Conservation (phyloP, 2,113 vertebrate species). For the Promerops cafer region DNA sequence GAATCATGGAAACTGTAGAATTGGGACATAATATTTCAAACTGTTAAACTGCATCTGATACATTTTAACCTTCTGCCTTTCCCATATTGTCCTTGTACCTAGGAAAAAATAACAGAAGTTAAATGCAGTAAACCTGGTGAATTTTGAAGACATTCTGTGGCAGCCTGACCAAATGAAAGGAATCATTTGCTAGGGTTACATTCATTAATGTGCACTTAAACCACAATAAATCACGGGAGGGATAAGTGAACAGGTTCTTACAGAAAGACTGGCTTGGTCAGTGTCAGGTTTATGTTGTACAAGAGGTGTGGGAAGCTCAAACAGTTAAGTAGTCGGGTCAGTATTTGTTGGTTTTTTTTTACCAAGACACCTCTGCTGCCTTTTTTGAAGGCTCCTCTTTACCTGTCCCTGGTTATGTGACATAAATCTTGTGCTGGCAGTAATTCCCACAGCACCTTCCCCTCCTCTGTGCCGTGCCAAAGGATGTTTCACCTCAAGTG, state of each 20-base stretch:
- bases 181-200: neutral
- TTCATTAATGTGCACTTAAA: neutral
- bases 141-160: neutral
- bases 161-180: neutral
- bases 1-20: neutral
- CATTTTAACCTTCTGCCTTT: neutral
- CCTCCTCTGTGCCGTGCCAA: neutral
- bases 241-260: neutral
- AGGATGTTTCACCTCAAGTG: neutral
- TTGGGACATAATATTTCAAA: neutral
- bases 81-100: neutral
- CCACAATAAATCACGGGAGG: neutral
- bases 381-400: neutral
- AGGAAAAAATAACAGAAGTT: neutral
- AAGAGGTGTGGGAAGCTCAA: neutral
- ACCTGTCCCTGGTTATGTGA: rapidly evolving
- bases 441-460: neutral
- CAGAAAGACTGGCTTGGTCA: neutral
- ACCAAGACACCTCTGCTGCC: neutral
- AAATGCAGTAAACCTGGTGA: neutral
- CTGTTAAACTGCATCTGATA: neutral
- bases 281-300: neutral
- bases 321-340: neutral
- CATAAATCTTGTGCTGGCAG: neutral
- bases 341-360: neutral